Evolutionary conservation across 2,888 invertebrate species (phyloP).

Genomic region (Noctua comes): DNA sequence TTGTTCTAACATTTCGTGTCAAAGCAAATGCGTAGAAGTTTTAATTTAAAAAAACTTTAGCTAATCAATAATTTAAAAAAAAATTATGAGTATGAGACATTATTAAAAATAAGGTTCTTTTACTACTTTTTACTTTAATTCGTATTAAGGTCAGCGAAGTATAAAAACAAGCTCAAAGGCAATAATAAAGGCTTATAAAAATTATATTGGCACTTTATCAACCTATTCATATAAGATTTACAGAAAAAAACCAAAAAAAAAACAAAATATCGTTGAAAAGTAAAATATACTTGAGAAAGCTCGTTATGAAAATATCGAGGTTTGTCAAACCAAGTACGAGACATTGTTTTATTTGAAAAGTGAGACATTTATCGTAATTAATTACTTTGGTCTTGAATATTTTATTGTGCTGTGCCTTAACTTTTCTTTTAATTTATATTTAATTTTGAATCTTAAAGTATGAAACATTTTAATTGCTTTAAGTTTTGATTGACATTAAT

Average conservation of each 20-base stretch:
- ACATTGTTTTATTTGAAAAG: slow-evolving; percentile 26
- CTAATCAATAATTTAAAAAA: neutral
- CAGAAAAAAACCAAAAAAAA: too few species aligned
- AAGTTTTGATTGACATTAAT: neutral
- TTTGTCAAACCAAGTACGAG: slow-evolving; percentile 14
- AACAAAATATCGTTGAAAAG: neutral
- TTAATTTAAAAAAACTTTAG: neutral
- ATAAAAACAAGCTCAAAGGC: neutral
- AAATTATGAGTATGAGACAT: neutral
- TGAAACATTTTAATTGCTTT: slow-evolving; percentile 2
- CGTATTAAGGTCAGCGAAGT: neutral
- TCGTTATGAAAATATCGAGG: slow-evolving; percentile 18
- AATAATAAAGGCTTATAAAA: too few species aligned
- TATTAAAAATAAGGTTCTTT: neutral
- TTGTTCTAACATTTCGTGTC: neutral
- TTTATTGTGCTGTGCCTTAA: neutral
- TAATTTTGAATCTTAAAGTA: neutral
- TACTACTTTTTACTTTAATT: too few species aligned
- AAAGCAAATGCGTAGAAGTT: neutral
- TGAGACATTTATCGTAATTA: slow-evolving; percentile 21
- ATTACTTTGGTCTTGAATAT: slow-evolving; percentile 18
- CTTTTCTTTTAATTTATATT: neutral
- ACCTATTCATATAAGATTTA: too few species aligned
- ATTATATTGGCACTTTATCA: too few species aligned
- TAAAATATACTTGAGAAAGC: slow-evolving; percentile 4